Evolutionary conservation across 2,888 invertebrate species (phyloP), one percentile per base, ranked within the genome.

Genomic region (Mechanitis messenoides): DNA sequence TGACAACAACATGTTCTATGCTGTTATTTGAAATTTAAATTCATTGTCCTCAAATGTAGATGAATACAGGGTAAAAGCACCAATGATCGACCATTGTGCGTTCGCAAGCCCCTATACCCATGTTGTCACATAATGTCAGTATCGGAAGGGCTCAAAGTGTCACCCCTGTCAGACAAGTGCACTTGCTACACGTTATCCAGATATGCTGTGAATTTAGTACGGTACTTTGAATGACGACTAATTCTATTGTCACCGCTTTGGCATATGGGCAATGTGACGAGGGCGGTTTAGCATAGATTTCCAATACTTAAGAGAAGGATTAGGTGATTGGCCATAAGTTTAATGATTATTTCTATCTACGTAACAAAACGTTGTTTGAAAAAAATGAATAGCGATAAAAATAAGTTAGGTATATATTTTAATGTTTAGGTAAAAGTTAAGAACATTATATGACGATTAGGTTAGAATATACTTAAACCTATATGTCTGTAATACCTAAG

Each of bases 41-140:
- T 71, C 69, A 69, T 67, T 68, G 62, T 67, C 67, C 67, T 63
- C 65, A 66, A 69, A 64, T 68, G 64, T 60, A 62, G 64, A 66
- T 65, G 66, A 65, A 66, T 78, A 78, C 81, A 78, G 83, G 83
- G 84, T 79, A 78, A 76, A 75, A 72, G 79, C 74, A 70, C 77
- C 83, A 78, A 84, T 86, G 80, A 87, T 84, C 77, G 81, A 62
- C 78, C 75, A 86, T 87, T 87, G 87, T 87, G 75, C 74, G 72
- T 64, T 68, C 75, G 72, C 71, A 73, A 78, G 79, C 81, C 86
- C 87, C 81, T 73, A 69, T 75, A 72, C 72, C 71, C 71, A 73
- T 78, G 83, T 83, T 84, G 87, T 86, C 86, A 87, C 86, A 86
- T 85, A 85, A 88, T 86, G 86, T 84, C 85, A 85, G 84, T 83